Conservation (phyloP, 2,888 invertebrate species). For the Drymonia ruficornis region DNA sequence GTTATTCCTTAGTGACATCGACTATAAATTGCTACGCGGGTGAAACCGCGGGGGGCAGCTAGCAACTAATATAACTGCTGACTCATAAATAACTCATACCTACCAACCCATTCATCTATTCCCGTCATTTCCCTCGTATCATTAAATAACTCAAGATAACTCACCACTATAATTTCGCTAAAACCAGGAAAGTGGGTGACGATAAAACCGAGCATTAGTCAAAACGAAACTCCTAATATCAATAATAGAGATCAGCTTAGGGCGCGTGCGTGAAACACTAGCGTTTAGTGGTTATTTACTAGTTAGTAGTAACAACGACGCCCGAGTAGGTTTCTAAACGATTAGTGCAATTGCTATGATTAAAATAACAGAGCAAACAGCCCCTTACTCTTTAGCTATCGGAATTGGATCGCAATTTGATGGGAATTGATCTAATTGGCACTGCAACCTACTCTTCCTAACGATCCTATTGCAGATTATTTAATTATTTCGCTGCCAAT, state of each 20-base stretch:
- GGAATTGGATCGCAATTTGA: no score
- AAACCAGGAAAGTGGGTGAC: conserved; percentile 30
- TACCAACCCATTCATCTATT: no score
- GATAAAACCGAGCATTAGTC: conserved; percentile 24
- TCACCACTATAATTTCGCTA: background rate
- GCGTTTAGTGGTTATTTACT: conserved; percentile 50
- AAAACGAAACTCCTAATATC: conserved; percentile 43
- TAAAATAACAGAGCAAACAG: conserved; percentile 22
- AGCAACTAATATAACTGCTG: no score
- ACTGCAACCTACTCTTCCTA: no score
- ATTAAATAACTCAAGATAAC: background rate
- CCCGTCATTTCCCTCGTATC: no score
- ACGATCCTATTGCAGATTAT: no score
- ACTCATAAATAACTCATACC: no score
- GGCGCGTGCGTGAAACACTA: conserved; percentile 26
- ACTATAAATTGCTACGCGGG: no score
- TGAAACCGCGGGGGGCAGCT: no score
- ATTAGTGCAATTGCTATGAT: conserved; percentile 50
- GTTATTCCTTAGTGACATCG: no score
- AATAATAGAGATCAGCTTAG: conserved; percentile 38
- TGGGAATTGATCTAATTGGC: no score
- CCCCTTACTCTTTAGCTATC: background rate
- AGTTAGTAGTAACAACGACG: conserved; percentile 44
- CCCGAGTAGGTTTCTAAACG: conserved; percentile 55
- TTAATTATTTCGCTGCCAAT: no score